phyloP scores from a whole-genome alignment of 2,113 vertebrate genomes.

The Conger conger region DNA sequence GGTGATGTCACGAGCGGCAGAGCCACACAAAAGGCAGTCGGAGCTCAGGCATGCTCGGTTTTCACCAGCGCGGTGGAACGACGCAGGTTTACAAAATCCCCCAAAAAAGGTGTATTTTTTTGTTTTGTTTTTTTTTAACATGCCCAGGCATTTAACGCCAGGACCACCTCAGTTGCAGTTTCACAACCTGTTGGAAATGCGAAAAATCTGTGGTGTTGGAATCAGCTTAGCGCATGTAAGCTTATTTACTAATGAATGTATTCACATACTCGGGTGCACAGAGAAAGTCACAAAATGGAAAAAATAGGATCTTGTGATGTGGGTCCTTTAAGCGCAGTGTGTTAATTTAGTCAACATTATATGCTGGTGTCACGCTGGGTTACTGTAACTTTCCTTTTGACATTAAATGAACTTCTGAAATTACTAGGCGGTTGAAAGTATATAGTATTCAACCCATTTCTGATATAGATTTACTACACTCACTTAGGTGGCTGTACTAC shows the following conservation, averaged over 20 bases:
- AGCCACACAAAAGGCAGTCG: background rate
- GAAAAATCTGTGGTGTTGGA: background rate
- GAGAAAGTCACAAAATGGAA: background rate
- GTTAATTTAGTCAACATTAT: background rate
- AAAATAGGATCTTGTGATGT: background rate
- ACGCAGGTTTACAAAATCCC: background rate
- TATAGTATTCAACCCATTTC: background rate
- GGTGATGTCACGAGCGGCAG: too few relatives aligned
- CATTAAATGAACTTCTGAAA: background rate
- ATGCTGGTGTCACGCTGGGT: background rate
- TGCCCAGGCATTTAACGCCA: background rate
- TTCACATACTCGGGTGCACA: background rate
- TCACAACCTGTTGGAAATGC: background rate
- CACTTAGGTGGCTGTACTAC: background rate
- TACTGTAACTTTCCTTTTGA: background rate
- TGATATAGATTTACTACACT: background rate
- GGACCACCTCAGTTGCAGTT: background rate
- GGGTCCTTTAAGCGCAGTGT: background rate
- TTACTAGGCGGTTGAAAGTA: background rate
- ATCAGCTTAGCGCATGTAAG: background rate
- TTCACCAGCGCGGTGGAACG: background rate
- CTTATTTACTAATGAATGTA: background rate
- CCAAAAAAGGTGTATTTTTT: too few relatives aligned
- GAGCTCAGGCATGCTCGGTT: background rate
- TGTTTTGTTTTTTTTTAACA: background rate